Base-by-base conservation (phyloP, 2,888 invertebrate species). In the Ophion slaviceki region DNA sequence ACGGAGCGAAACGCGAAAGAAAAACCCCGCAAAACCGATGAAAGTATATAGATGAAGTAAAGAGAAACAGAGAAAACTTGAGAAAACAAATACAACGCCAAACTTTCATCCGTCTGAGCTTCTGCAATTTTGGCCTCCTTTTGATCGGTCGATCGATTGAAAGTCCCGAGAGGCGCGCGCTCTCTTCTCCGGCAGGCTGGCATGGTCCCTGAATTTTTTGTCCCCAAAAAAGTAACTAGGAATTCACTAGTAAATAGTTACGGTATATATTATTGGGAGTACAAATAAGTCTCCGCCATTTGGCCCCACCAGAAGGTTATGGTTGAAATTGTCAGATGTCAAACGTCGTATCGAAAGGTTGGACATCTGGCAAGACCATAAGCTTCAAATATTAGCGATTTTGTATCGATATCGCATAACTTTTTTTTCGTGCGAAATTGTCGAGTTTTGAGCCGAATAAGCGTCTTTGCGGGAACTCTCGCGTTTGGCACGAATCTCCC, bases 21-120 rank as follows among this genome's bases (percentile, higher is more conserved):
- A 53, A 53, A 85, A 85, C 76, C 59, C 61, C 64, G 36, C 24
- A 40, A 59, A 57, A 67, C 67, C 59, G 68, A 66, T 28, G 36
- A 68, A 47, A 68, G 78, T 53, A 53, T 78, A 76, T 47, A 57
- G 57, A 68, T 20, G 57, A 47, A 67, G 68, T 81, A 20, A n/a
- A 32, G 32, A 32, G n/a, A 68, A 47, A 53, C 53, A 53, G 17
- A 17, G 2, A 14, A 14, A 47, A 47, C 14, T 3, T 11, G 11
- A 47, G 14, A 53, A 53, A 53, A 53, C 17, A 53, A 53, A 53
- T 32, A 53, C 17, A 53, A 53, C 5, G 53, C 53, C 53, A 53
- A 53, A 53, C 53, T 53, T 53, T 53, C 53, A 53, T 53, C 53
- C 53, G 53, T 47, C 53, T 53, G 17, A 17, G 53, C 53, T 53